Conservation (phyloP, 2,888 invertebrate species). For the Netelia inedita region DNA sequence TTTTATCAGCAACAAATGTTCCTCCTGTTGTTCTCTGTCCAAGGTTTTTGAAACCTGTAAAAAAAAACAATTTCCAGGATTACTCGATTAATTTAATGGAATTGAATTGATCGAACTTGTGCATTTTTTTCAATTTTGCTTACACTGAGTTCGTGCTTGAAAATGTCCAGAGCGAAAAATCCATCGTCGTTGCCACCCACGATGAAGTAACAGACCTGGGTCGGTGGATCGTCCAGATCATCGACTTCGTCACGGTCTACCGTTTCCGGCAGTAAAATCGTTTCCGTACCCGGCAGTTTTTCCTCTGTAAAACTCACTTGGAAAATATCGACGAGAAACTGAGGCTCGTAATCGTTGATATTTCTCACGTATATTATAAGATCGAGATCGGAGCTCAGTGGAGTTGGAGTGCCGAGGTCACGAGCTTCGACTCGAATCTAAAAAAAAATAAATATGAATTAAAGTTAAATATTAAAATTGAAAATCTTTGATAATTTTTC, state of each 20-base stretch:
- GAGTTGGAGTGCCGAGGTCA: slow-evolving; percentile 94
- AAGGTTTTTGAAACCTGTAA: slow-evolving; percentile 87
- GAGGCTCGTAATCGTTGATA: slow-evolving; percentile 95
- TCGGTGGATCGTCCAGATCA: slow-evolving; percentile 92
- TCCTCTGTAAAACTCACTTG: slow-evolving; percentile 90
- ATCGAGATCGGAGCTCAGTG: slow-evolving; percentile 94
- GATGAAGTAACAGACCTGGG: slow-evolving; percentile 96
- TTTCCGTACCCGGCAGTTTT: slow-evolving; percentile 88
- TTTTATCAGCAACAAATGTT: slow-evolving; percentile 90
- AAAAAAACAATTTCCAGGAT: too few relatives aligned
- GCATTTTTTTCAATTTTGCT: slow-evolving; percentile 71
- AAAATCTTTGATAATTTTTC: slow-evolving; percentile 2
- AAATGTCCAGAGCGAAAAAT: slow-evolving; percentile 90
- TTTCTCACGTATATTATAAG: slow-evolving; percentile 95
- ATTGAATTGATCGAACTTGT: background rate
- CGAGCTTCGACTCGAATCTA: slow-evolving; percentile 96
- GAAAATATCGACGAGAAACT: slow-evolving; percentile 91
- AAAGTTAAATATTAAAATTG: background rate
- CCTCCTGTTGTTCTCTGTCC: slow-evolving; percentile 91
- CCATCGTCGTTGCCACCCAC: slow-evolving; percentile 93
- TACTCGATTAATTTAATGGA: background rate
- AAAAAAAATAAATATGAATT: slow-evolving; percentile 2
- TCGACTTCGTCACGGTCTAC: slow-evolving; percentile 95
- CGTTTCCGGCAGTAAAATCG: slow-evolving; percentile 91
- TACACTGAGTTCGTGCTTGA: slow-evolving; percentile 90